Evolutionary conservation across 2,797 vertebrate genomes (phyloP), one percentile per base, ranked within the genome.

Genomic region (Gadopsis marmoratus): DNA sequence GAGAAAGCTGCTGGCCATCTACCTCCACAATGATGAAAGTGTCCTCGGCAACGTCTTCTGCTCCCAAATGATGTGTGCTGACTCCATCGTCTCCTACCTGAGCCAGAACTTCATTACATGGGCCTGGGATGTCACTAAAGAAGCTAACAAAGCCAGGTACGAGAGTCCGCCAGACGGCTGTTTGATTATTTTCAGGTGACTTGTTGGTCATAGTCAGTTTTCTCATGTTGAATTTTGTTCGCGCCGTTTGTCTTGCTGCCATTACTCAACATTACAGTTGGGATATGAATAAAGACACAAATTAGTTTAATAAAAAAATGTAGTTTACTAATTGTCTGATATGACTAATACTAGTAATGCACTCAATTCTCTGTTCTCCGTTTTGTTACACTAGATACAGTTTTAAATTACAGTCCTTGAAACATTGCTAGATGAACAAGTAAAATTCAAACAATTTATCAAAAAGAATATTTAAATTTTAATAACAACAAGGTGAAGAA

Each of bases 91-190:
- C 86, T 97, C 98, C 68, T 99, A 99, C 85, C 95, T 99, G 94
- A 99, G 98, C 96, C 98, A 99, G 96, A 99, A 99, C 95, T 99
- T 98, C 95, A 99, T 99, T 92, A 99, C 98, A 84, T 99, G 98
- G 98, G 98, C 98, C 45, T 99, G 98, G 98, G 98, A 99, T 69
- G 96, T 99, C 95, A 98, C 98, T 94, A 98, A 97, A 94, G 98
- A 99, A 90, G 93, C 97, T 78, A 99, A 99, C 93, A 97, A 97
- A 97, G 97, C 98, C 95, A 98, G 98, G 98, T 99, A 95, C 21
- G 13, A 66, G 2, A 58, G 29, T 14, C 31, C 23, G 50, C 35
- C 33, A 10, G 19, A 67, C n/a, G 19, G 9, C 13, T 23, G 1
- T 35, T n/a, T 45, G 2, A 61, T 75, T 33, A 21, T 35, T 54